These are phyloP conservation scores for Prosapia bicincta DNA, from an alignment of 2,888 invertebrate species.

Conservation along the genomic window DNA sequence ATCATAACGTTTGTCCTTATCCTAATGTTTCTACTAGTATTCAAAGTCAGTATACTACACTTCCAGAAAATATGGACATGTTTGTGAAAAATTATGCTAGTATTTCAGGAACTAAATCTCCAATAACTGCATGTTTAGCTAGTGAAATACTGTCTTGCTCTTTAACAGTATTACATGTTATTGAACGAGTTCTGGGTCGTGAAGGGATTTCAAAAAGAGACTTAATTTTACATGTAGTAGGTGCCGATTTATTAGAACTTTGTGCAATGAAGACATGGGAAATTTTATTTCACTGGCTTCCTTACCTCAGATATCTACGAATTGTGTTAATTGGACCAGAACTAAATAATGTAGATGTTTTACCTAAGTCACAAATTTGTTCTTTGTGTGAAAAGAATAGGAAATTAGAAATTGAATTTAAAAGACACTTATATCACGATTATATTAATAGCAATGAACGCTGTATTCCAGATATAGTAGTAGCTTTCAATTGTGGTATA, in stretches of 20 bases:
- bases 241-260: not conserved
- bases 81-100: not conserved
- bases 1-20: not conserved
- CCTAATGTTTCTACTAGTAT: not conserved
- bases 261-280: not conserved
- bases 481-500: conserved; percentile 8
- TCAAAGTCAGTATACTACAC: not conserved
- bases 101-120: not conserved
- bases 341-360: not conserved
- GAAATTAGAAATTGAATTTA: not conserved
- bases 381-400: not conserved
- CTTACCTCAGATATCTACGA: not conserved
- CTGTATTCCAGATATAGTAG: not conserved
- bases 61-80: not conserved
- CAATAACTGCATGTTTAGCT: not conserved
- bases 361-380: not conserved
- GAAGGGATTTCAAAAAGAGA: not conserved
- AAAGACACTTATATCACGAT: conserved; percentile 10
- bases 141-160: not conserved
- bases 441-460: not conserved
- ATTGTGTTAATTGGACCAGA: not conserved
- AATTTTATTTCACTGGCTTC: not conserved
- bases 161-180: not conserved
- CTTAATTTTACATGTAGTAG: not conserved
- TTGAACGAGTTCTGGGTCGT: not conserved